Percentiles rank a stretch among this genome's conserved stretches.
Conservation (phyloP, 2,888 invertebrate species). For the Pterostichus madidus region DNA sequence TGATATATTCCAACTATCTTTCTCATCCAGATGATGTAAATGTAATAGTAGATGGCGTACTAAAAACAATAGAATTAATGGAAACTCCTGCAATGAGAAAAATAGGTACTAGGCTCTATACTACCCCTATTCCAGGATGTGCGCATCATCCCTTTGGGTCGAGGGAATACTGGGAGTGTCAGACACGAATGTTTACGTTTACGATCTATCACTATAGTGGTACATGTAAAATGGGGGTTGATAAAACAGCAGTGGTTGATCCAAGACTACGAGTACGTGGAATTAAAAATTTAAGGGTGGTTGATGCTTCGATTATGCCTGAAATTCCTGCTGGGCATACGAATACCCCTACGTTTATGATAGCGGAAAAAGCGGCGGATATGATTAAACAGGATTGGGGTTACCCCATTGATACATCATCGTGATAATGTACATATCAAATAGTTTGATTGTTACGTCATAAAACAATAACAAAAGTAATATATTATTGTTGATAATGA, state of each 20-base stretch:
- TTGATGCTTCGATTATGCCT: slow-evolving; percentile 90
- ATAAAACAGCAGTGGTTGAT: slow-evolving; percentile 83
- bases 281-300: slow-evolving; percentile 84
- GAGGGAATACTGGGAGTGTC: slow-evolving; percentile 86
- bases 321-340: slow-evolving; percentile 88
- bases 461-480: no score
- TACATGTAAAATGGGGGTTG: slow-evolving; percentile 85
- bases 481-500: no score
- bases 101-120: slow-evolving; percentile 81
- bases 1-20: slow-evolving; percentile 83
- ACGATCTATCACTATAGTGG: slow-evolving; percentile 85
- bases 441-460: background rate
- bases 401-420: slow-evolving; percentile 44
- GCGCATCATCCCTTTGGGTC: slow-evolving; percentile 80
- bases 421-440: slow-evolving; percentile 1
- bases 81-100: slow-evolving; percentile 81
- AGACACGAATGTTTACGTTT: slow-evolving; percentile 83
- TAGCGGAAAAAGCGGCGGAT: slow-evolving; percentile 88
- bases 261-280: slow-evolving; percentile 83
- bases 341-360: slow-evolving; percentile 88
- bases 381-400: slow-evolving; percentile 82
- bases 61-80: slow-evolving; percentile 80
- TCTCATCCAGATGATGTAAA: slow-evolving; percentile 81
- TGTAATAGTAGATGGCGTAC: slow-evolving; percentile 83
- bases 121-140: slow-evolving; percentile 82